Conservation (phyloP, 2,888 invertebrate genomes). For the Leucoma salicis region DNA sequence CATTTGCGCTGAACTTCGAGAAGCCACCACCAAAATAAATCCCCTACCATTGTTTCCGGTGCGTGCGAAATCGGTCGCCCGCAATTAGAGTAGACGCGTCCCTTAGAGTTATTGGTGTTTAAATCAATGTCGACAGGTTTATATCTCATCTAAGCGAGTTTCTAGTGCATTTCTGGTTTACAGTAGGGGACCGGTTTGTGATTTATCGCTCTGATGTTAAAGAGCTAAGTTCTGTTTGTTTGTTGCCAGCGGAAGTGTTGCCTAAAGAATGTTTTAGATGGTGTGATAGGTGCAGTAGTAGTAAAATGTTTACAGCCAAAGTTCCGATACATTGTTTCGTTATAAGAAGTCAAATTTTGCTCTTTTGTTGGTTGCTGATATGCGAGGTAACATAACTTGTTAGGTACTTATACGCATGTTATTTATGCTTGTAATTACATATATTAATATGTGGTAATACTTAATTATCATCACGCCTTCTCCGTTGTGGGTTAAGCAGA, state of each 20-base stretch:
- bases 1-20: background rate
- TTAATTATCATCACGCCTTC: too few relatives aligned
- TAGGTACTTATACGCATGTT: too few relatives aligned
- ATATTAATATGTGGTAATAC: too few relatives aligned
- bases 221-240: slow-evolving; percentile 1
- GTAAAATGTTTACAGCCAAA: background rate
- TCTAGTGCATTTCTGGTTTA: slow-evolving; percentile 20
- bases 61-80: slow-evolving; percentile 46
- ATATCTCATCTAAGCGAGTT: slow-evolving; percentile 32
- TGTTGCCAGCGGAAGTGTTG: background rate
- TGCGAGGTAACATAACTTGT: too few relatives aligned
- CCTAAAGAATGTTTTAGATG: background rate
- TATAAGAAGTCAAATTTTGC: too few relatives aligned
- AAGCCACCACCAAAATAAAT: slow-evolving; percentile 30
- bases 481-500: too few relatives aligned
- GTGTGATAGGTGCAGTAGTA: background rate
- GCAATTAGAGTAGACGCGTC: slow-evolving; percentile 44
- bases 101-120: slow-evolving; percentile 43
- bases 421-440: too few relatives aligned
- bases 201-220: slow-evolving; percentile 9
- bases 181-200: slow-evolving; percentile 29
- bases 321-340: background rate
- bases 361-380: too few relatives aligned
- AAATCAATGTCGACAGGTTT: slow-evolving; percentile 46
- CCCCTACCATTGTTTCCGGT: slow-evolving; percentile 42